Conservation (phyloP, 2,888 invertebrate genomes). For the Drosophila leonis region DNA sequence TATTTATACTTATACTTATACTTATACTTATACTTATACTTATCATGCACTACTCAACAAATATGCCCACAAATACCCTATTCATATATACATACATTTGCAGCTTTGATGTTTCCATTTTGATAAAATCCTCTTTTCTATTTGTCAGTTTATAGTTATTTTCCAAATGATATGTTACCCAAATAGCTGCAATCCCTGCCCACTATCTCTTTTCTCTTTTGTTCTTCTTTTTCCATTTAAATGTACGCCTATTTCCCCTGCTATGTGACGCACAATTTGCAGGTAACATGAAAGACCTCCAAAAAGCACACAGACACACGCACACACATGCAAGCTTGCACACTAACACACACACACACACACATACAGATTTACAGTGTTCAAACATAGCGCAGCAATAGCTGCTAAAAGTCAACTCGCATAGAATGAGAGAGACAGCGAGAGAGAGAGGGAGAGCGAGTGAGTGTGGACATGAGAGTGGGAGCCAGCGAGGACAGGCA, state of each 20-base stretch:
- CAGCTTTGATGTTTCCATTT: slow-evolving; percentile 28
- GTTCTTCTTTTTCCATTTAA: neutral
- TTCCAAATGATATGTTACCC: slow-evolving; percentile 31
- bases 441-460: neutral
- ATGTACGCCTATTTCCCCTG: slow-evolving; percentile 3
- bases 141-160: slow-evolving; percentile 21
- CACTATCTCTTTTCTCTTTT: slow-evolving; percentile 4
- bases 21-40: neutral
- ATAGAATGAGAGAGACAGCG: slow-evolving; percentile 4
- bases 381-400: slow-evolving; percentile 17
- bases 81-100: neutral
- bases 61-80: neutral
- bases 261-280: slow-evolving; percentile 53
- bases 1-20: neutral
- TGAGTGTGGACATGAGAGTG: neutral
- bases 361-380: neutral
- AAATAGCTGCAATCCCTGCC: slow-evolving; percentile 39
- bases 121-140: neutral
- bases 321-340: neutral
- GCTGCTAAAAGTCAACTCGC: slow-evolving; percentile 28
- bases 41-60: neutral
- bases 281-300: slow-evolving; percentile 41
- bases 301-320: slow-evolving; percentile 19
- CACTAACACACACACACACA: neutral
- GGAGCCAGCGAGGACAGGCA: slow-evolving; percentile 21